Evolutionary conservation across 2,888 invertebrate genomes (phyloP), one percentile per base, ranked within the genome.

Genomic region (Protophormia terraenovae): DNA sequence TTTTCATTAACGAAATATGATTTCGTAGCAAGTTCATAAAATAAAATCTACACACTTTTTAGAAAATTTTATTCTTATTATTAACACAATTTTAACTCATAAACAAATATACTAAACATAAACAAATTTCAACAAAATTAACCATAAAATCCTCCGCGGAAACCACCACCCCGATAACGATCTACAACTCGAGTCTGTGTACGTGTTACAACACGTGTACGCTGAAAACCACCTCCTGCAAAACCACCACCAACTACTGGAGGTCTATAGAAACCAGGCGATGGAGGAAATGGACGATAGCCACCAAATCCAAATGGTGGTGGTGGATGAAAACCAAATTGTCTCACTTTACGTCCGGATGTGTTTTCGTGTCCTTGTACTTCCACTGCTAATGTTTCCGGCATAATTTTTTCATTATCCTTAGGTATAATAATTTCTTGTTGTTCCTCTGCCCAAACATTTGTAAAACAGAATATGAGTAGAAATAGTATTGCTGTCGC

Each of bases 141-240:
- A 16, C 86, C 87, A 58, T 81, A 87, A 22, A 84, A 87, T 4
- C 76, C 83, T 0, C 76, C 82, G 7, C 87, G 81, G 55, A 71
- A 82, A 71, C 83, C 84, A 50, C 86, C 78, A 29, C 87, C 88
- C 24, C 88, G 87, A 55, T 87, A 87, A 67, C 87, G 87, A 72
- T 85, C 69, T 8, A 87, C 84, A 14, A 80, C 80, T 35, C 89
- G 88, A 0, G 90, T 90, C 19, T 88, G 89, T 0, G 90, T 90
- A 29, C 90, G 90, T 16, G 90, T 90, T 32, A 90, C 86, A 62
- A 87, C 84, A 10, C 88, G 90, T 1, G 88, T 88, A 38, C 89
- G 87, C 35, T 87, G 86, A 64, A 87, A 88, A 1, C 88, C 88
- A 1, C 88, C 88, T 10, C 88, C 87, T n/a, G 87, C 88, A 64